Percentiles rank a stretch among this genome's conserved stretches.
phyloP scores from a whole-genome alignment of 2,113 vertebrate genomes.

The Limanda limanda region DNA sequence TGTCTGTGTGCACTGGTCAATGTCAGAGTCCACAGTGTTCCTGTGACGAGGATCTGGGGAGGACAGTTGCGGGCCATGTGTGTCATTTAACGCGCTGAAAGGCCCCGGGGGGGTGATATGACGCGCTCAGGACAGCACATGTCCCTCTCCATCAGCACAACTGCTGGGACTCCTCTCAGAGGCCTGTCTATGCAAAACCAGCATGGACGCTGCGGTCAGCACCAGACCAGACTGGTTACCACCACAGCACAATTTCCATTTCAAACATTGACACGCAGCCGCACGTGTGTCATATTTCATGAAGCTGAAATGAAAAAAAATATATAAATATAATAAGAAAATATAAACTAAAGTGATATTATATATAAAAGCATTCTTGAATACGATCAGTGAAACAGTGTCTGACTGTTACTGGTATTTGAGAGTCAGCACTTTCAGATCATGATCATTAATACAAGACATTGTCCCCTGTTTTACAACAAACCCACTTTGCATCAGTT shows the following conservation, averaged over 20 bases:
- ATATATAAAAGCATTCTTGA: no score
- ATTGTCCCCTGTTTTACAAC: no score
- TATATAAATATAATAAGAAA: no score
- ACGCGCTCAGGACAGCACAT: conserved; percentile 59
- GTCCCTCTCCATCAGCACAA: conserved; percentile 64
- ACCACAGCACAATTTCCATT: neutral
- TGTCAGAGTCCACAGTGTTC: conserved; percentile 75
- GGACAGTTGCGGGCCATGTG: conserved; percentile 64
- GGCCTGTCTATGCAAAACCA: conserved; percentile 23
- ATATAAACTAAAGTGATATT: neutral
- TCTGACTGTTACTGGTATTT: no score
- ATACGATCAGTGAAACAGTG: no score
- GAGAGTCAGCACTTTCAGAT: no score
- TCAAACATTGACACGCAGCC: neutral
- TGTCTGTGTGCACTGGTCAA: conserved; percentile 59
- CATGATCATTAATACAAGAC: no score
- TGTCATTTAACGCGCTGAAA: conserved; percentile 66
- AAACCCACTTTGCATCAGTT: no score
- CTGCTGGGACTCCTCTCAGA: conserved; percentile 41
- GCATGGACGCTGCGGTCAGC: conserved; percentile 1
- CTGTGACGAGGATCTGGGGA: conserved; percentile 69
- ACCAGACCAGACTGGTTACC: neutral
- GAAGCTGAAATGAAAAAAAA: neutral
- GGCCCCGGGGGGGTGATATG: conserved; percentile 65
- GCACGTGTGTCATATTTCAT: neutral